Conservation (phyloP, 2,113 vertebrate genomes). For the Semnornis frantzii region DNA sequence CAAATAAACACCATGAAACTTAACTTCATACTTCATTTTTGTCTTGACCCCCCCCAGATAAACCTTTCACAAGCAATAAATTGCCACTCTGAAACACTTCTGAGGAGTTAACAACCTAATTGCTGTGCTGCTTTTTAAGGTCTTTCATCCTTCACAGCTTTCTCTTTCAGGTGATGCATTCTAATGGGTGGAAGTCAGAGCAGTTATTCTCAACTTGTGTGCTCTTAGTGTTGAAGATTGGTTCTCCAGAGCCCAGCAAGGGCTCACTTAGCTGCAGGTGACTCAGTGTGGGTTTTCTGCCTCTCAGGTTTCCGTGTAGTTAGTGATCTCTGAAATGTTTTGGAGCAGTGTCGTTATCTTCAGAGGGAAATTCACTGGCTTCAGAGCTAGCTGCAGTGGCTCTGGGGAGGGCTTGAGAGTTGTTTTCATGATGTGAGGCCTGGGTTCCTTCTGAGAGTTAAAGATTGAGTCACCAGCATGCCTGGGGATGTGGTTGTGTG, state of each 20-base stretch:
- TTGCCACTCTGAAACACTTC: not conserved
- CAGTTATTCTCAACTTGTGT: not conserved
- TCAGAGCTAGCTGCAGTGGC: accelerated
- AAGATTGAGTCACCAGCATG: not conserved
- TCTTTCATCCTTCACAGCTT: not conserved
- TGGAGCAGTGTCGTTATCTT: not conserved
- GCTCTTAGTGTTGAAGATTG: not conserved
- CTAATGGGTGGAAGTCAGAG: not conserved
- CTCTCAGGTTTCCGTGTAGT: not conserved
- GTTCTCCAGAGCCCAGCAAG: not conserved
- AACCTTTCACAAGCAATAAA: not conserved
- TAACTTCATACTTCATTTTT: not conserved
- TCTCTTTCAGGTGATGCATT: not conserved
- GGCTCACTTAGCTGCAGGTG: not conserved
- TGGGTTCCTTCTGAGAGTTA: not conserved
- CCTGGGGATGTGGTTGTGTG: not conserved
- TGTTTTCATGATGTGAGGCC: not conserved
- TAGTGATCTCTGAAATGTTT: not conserved
- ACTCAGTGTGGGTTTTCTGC: not conserved
- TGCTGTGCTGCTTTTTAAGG: not conserved
- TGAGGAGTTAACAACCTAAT: not conserved
- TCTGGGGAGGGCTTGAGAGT: not conserved
- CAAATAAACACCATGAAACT: not conserved
- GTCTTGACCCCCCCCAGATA: not conserved
- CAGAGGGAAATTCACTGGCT: accelerated